Base-by-base conservation (phyloP, 2,797 vertebrate species). In the Vespertilio murinus region DNA sequence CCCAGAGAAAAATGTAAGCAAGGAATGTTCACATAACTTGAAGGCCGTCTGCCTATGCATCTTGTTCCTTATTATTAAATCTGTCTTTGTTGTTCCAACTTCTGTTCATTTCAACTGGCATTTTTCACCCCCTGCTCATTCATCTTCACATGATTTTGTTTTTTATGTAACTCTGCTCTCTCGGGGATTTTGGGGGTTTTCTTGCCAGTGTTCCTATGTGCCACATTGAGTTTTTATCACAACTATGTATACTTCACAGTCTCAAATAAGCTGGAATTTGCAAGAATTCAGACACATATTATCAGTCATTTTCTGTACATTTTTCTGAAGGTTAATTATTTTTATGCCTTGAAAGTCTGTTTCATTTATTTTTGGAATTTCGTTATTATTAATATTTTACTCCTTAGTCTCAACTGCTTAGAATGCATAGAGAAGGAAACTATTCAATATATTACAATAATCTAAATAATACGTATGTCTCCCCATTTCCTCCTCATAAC, bases 1-100 rank as follows among this genome's bases (percentile, higher is more conserved):
- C 56, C 92, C 45, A 74, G 78, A 86, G 23, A 75, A 95, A 93
- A 88, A 79, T 38, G 42, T 54, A 83, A 78, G 13, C 59, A 92
- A 73, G 81, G n/a, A 47, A 69, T 86, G 87, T 94, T 91, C 40
- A 92, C 5, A 81, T 4, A 80, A 56, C 33, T 30, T 6, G 0
- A 33, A 75, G 30, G 30, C 74, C 84, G 89, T 96, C 49, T 94
- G 1, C 12, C 18, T 71, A 56, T 30, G 38, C 65, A 67, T 65
- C 2, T 64, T 93, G 12, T 74, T 89, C 11, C 30, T 92, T 52
- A 35, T 49, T 77, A n/a, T 87, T 23, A 71, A 77, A 30, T 61
- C 9, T 85, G 6, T 65, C 7, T 91, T 75, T 65, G 17, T 42
- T 69, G 8, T 81, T 64, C 1, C 10, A 38, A 11, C 84, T 80